phyloP scores from a whole-genome alignment of 2,797 vertebrate genomes.

The Poeciliopsis turneri region DNA sequence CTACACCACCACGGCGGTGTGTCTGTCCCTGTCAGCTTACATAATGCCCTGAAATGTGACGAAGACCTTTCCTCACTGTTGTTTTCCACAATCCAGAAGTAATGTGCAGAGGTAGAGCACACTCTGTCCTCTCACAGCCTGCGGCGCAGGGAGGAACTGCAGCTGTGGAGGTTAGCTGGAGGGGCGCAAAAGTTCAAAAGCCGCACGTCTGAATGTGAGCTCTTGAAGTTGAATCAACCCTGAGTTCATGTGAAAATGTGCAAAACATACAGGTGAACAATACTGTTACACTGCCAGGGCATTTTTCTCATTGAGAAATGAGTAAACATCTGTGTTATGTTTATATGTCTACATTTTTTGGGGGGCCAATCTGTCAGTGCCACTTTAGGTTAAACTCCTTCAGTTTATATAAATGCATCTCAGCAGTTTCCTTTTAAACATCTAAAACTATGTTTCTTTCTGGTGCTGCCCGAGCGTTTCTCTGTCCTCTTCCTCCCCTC shows the following conservation, averaged over 20 bases:
- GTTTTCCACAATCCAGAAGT: conserved; percentile 32
- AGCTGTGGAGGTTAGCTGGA: conserved; percentile 30
- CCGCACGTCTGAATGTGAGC: conserved; percentile 21
- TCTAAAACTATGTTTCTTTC: conserved; percentile 19
- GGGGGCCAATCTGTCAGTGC: not conserved
- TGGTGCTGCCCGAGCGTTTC: conserved; percentile 23
- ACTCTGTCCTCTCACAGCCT: conserved; percentile 33
- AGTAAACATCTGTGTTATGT: not conserved
- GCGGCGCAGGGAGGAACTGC: conserved; percentile 14
- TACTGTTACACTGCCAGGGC: not conserved
- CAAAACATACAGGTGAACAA: not conserved
- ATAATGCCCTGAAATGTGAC: conserved; percentile 36
- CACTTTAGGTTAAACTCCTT: not conserved
- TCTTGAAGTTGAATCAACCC: conserved; percentile 18
- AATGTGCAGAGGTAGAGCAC: conserved; percentile 38
- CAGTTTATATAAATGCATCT: conserved; percentile 1
- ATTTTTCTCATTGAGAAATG: not conserved
- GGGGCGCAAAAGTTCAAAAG: conserved; percentile 26
- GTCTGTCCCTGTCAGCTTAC: conserved; percentile 30
- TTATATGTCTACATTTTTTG: too few relatives aligned
- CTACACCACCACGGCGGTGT: not conserved
- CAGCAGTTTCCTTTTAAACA: not conserved
- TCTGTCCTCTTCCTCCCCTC: conserved; percentile 40
- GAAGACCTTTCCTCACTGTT: conserved; percentile 12
- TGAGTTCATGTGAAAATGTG: not conserved